These are phyloP conservation scores for Actinia equina DNA, from an alignment of 64 coral and sea anemone genomes.

Conservation along the genomic window DNA sequence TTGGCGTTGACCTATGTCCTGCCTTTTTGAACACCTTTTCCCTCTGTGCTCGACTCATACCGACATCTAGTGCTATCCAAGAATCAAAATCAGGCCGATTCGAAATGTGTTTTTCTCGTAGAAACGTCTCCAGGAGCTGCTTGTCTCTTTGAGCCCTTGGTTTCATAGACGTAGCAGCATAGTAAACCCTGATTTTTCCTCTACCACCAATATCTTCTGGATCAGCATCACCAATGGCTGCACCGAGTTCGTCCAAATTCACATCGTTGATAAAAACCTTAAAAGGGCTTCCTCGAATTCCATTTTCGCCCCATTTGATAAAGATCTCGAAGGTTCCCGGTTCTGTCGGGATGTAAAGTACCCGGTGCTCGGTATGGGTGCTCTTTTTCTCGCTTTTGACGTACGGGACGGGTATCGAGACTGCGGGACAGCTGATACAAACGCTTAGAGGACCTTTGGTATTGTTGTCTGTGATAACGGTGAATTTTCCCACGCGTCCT, in stretches of 20 bases:
- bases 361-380: slow-evolving; percentile 63
- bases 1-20: slow-evolving; percentile 66
- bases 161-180: slow-evolving; percentile 72
- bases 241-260: slow-evolving; percentile 18
- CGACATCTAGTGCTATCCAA: slow-evolving; percentile 83
- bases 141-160: slow-evolving; percentile 62
- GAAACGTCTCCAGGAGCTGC: slow-evolving; percentile 61
- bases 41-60: slow-evolving; percentile 56
- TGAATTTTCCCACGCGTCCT: slow-evolving; percentile 72
- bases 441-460: slow-evolving; percentile 94
- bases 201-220: slow-evolving; percentile 35
- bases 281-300: slow-evolving; percentile 79
- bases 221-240: background rate
- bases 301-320: slow-evolving; percentile 86
- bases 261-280: slow-evolving; percentile 87
- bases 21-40: slow-evolving; percentile 81
- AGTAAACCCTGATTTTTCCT: slow-evolving; percentile 74
- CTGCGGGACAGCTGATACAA: slow-evolving; percentile 99
- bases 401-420: slow-evolving; percentile 95
- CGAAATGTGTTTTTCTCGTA: slow-evolving; percentile 66
- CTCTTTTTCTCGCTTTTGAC: slow-evolving; percentile 81
- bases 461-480: slow-evolving; percentile 84
- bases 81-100: slow-evolving; percentile 41
- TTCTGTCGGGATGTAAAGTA: slow-evolving; percentile 91
- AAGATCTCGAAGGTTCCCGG: slow-evolving; percentile 89